Conservation (phyloP, 1,140 invertebrate genomes). For the Ooceraea biroi region DNA sequence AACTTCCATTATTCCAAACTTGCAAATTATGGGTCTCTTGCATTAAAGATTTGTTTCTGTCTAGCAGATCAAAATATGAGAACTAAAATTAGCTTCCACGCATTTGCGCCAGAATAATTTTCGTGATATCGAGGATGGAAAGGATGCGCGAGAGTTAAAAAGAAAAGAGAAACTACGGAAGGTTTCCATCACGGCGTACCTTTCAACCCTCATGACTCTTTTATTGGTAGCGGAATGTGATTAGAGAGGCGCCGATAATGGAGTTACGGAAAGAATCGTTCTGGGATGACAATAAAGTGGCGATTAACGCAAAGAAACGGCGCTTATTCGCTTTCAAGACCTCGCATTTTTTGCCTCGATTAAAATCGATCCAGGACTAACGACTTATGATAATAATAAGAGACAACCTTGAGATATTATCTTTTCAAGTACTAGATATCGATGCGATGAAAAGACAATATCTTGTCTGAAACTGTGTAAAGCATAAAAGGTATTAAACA, state of each 20-base stretch:
- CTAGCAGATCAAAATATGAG: slow-evolving; percentile 42
- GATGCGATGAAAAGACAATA: not conserved
- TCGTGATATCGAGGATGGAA: slow-evolving; percentile 19
- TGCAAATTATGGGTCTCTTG: not conserved
- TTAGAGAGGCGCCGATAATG: slow-evolving; percentile 62
- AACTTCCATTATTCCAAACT: not conserved
- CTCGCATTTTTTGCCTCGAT: slow-evolving; percentile 27
- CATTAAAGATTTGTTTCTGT: slow-evolving; percentile 19
- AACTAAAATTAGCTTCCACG: slow-evolving; percentile 32
- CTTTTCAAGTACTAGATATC: slow-evolving; percentile 14
- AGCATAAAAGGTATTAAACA: not conserved
- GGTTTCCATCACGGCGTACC: slow-evolving; percentile 49
- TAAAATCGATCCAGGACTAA: slow-evolving; percentile 25
- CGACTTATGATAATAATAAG: not conserved
- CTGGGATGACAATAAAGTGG: slow-evolving; percentile 59
- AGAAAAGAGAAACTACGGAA: slow-evolving; percentile 1
- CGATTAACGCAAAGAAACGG: slow-evolving; percentile 58
- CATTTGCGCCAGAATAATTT: slow-evolving; percentile 51
- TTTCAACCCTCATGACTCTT: slow-evolving; percentile 56
- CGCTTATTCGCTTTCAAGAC: slow-evolving; percentile 28
- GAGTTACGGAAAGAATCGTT: slow-evolving; percentile 66
- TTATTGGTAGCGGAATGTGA: slow-evolving; percentile 62
- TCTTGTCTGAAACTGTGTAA: not conserved
- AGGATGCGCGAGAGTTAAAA: slow-evolving; percentile 11
- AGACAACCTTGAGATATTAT: not conserved